Percentiles rank a stretch among this genome's conserved stretches.
phyloP scores from a whole-genome alignment of 2,797 vertebrate genomes.

The Gila robusta region DNA sequence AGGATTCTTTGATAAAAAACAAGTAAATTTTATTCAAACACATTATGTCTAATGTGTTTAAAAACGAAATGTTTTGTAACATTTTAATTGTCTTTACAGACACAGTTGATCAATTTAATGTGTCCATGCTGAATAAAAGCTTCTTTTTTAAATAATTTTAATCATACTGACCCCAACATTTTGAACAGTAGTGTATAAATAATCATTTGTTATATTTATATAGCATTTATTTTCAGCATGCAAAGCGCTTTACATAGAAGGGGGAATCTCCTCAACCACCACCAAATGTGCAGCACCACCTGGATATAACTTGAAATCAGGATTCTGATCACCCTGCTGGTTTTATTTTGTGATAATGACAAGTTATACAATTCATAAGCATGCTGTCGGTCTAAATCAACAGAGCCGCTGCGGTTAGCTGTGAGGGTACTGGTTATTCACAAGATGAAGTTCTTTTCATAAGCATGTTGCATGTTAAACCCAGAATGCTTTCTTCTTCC shows the following conservation, averaged over 20 bases:
- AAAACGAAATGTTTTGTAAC: background rate
- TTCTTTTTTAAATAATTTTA: background rate
- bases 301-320: background rate
- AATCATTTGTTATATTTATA: no score
- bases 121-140: background rate
- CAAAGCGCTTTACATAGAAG: no score
- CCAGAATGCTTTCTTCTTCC: constrained; percentile 32
- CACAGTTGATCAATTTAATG: background rate
- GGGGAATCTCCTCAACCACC: no score
- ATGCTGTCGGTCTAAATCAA: constrained; percentile 9
- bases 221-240: no score
- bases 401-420: background rate
- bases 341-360: background rate
- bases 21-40: no score
- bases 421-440: constrained; percentile 11
- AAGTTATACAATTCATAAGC: background rate
- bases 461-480: constrained; percentile 36
- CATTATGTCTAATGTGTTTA: no score
- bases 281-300: no score
- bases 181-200: background rate
- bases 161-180: background rate
- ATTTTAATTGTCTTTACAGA: background rate
- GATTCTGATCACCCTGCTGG: background rate
- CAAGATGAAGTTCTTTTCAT: constrained; percentile 29
- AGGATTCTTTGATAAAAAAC: no score